These are phyloP conservation scores for Eulemur mongoz DNA, from an alignment of 2,797 vertebrate genomes.

Conservation along the genomic window DNA sequence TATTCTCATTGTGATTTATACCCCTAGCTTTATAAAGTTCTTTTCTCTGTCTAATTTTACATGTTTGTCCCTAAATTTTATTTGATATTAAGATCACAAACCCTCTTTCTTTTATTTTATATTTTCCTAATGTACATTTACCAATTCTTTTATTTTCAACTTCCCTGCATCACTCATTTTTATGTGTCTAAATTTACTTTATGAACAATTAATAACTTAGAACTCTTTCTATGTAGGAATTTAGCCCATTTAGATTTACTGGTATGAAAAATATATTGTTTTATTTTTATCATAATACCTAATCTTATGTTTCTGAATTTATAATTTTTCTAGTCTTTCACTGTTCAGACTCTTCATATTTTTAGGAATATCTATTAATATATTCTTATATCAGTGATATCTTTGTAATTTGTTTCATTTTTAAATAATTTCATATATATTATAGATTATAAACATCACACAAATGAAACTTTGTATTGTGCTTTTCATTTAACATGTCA, in stretches of 20 bases:
- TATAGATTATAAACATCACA: background rate
- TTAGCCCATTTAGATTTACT: background rate
- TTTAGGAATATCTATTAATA: background rate
- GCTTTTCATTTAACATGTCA: background rate
- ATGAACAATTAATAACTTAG: background rate
- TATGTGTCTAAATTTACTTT: background rate
- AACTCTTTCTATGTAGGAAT: background rate
- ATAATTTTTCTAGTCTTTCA: background rate
- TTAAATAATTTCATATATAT: background rate
- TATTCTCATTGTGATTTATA: background rate
- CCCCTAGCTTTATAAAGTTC: background rate
- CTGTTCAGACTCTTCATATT: background rate
- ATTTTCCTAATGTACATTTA: background rate
- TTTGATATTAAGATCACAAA: background rate
- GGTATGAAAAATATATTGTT: background rate
- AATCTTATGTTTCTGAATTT: background rate
- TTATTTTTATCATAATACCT: background rate
- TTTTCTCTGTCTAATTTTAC: background rate
- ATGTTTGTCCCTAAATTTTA: background rate
- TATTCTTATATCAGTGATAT: background rate
- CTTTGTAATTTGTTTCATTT: conserved; percentile 18
- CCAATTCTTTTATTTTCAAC: background rate
- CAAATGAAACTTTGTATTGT: background rate
- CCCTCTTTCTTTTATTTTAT: background rate
- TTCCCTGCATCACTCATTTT: background rate